Evolutionary conservation across 2,888 invertebrate species (phyloP).

Genomic region (Philhelius pedissequus): DNA sequence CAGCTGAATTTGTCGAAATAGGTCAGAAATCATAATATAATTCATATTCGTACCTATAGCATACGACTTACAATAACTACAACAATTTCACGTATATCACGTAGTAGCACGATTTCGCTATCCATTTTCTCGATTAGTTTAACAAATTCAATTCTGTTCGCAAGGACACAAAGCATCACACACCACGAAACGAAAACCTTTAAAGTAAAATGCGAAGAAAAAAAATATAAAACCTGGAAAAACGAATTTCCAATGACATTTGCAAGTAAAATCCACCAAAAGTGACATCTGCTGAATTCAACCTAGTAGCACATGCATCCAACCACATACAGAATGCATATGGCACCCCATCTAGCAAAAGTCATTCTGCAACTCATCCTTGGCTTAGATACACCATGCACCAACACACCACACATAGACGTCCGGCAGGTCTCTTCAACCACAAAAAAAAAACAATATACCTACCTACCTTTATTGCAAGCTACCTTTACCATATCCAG

Average conservation of each 20-base stretch:
- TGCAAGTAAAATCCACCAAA: slow-evolving; percentile 59
- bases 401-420: background rate
- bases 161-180: slow-evolving; percentile 19
- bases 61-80: background rate
- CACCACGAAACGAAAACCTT: background rate
- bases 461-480: slow-evolving; percentile 8
- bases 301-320: slow-evolving; percentile 33
- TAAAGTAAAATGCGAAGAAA: background rate
- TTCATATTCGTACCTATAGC: background rate
- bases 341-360: slow-evolving; percentile 31
- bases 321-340: slow-evolving; percentile 36
- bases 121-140: slow-evolving; percentile 48
- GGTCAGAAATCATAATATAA: slow-evolving; percentile 7
- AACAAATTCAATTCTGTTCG: slow-evolving; percentile 38
- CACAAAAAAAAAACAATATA: slow-evolving; percentile 22
- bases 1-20: background rate
- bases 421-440: slow-evolving; percentile 9
- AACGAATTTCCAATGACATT: slow-evolving; percentile 49
- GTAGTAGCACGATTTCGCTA: background rate
- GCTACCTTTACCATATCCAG: slow-evolving; percentile 13
- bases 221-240: background rate
- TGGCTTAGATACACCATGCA: background rate
- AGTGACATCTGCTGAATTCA: slow-evolving; percentile 47
- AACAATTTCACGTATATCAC: too few species aligned
- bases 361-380: background rate